Base-by-base conservation (phyloP, 2,113 vertebrate species). In the Ciconia stormi region DNA sequence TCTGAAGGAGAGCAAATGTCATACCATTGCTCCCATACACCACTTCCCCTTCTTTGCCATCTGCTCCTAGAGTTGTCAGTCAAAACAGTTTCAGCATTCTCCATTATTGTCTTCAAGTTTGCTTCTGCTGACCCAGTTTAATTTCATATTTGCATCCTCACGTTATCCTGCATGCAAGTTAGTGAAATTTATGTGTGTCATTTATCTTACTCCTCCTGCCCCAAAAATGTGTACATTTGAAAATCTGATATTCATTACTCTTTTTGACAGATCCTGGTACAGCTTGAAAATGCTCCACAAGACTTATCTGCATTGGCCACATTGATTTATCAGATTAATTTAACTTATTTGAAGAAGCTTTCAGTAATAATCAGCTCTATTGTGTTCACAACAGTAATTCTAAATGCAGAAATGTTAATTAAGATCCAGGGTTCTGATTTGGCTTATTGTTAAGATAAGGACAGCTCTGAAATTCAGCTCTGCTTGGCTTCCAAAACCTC, bases 311-410 rank as follows among this genome's bases (percentile, higher is more conserved):
- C 53, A 22, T 53, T 76, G 66, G 78, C 66, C 94, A 73, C 74
- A 56, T 53, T 82, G 93, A 97, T 95, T 93, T 95, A 94, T 94
- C 95, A 93, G 90, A 92, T 95, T 87, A 87, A 92, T 96, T 93
- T 76, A 79, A 89, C 91, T 95, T 95, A 82, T 96, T 95, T 87
- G 73, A 97, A 90, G 83, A 89, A 40, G 74, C 21, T 95, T 96
- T 95, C 83, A 66, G 81, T 82, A 92, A 95, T 92, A 88, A 93
- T 93, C 89, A 95, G 77, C 83, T 94, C 93, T 63, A 91, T 92
- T 94, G 73, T 91, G 56, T n/a, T 83, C 94, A 93, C 69, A 85
- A 66, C 95, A 95, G 90, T 94, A 79, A 87, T 90, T 96, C 32
- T 9, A 84, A 91, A 95, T 58, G 83, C 73, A 72, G 89, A 84